phyloP scores from a whole-genome alignment of 2,797 vertebrate species.

The Phrynocephalus guinanensis region DNA sequence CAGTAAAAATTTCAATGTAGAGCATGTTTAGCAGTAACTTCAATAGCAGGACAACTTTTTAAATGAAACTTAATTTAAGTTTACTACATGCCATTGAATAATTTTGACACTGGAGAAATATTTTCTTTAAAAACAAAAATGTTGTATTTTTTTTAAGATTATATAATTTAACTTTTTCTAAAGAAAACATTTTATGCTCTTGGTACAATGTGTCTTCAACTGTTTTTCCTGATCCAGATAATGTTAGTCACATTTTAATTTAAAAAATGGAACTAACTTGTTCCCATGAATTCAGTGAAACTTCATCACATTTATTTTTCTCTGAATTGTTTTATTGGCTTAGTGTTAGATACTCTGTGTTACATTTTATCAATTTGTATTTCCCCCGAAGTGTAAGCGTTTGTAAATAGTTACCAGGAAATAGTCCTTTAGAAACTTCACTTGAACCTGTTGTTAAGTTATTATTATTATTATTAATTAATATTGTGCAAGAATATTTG shows the following conservation, averaged over 20 bases:
- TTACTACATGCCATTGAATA: slow-evolving; percentile 74
- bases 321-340: slow-evolving; percentile 37
- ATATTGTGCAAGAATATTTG: slow-evolving; percentile 61
- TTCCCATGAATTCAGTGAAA: slow-evolving; percentile 8
- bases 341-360: slow-evolving; percentile 53
- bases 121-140: slow-evolving; percentile 76
- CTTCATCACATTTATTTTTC: background rate
- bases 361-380: slow-evolving; percentile 56
- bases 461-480: slow-evolving; percentile 46
- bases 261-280: slow-evolving; percentile 5
- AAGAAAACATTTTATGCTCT: slow-evolving; percentile 57
- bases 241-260: background rate
- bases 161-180: slow-evolving; percentile 69
- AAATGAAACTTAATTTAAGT: slow-evolving; percentile 73
- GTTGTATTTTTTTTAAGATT: slow-evolving; percentile 66
- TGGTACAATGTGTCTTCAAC: slow-evolving; percentile 62
- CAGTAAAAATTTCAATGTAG: slow-evolving; percentile 70
- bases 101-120: slow-evolving; percentile 76
- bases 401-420: slow-evolving; percentile 73
- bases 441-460: slow-evolving; percentile 67
- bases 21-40: slow-evolving; percentile 69
- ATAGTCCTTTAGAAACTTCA: slow-evolving; percentile 68
- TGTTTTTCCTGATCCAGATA: slow-evolving; percentile 39
- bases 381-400: slow-evolving; percentile 57
- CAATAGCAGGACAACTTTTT: slow-evolving; percentile 71